Conservation (phyloP, 1,140 invertebrate species). For the Drosophila subpulchrella region DNA sequence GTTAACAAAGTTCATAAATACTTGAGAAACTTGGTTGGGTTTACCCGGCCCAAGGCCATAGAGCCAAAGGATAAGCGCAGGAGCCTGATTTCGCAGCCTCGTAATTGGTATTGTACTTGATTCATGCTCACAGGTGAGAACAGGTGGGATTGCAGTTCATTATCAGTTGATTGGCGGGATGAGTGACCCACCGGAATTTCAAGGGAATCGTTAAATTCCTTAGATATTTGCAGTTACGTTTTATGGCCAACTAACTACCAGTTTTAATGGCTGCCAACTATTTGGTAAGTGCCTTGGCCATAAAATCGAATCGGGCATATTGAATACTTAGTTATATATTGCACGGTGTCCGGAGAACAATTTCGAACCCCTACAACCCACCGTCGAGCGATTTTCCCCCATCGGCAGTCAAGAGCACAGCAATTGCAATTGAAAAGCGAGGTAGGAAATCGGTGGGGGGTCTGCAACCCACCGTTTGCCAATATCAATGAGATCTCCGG, state of each 20-base stretch:
- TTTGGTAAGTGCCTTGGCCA: slow-evolving; percentile 48
- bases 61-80: slow-evolving; percentile 30
- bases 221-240: slow-evolving; percentile 16
- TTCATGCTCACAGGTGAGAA: slow-evolving; percentile 35
- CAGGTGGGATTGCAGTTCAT: slow-evolving; percentile 51
- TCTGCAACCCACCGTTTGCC: slow-evolving; percentile 33
- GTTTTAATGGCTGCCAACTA: slow-evolving; percentile 43
- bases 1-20: slow-evolving; percentile 83
- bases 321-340: slow-evolving; percentile 53
- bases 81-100: slow-evolving; percentile 24
- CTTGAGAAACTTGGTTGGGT: slow-evolving; percentile 66
- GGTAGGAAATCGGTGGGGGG: slow-evolving; percentile 3
- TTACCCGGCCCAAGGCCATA: slow-evolving; percentile 29
- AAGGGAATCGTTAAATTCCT: slow-evolving; percentile 7
- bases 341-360: slow-evolving; percentile 16
- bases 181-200: slow-evolving; percentile 17
- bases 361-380: background rate
- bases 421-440: slow-evolving; percentile 39
- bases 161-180: slow-evolving; percentile 42
- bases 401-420: slow-evolving; percentile 5
- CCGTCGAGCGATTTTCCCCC: background rate
- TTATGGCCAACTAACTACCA: slow-evolving; percentile 48
- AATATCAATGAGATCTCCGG: slow-evolving; percentile 57
- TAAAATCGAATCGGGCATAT: slow-evolving; percentile 54
- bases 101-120: slow-evolving; percentile 50